These are phyloP conservation scores for Corythornis leucogaster DNA, from an alignment of 2,797 vertebrate genomes.

Conservation along the genomic window DNA sequence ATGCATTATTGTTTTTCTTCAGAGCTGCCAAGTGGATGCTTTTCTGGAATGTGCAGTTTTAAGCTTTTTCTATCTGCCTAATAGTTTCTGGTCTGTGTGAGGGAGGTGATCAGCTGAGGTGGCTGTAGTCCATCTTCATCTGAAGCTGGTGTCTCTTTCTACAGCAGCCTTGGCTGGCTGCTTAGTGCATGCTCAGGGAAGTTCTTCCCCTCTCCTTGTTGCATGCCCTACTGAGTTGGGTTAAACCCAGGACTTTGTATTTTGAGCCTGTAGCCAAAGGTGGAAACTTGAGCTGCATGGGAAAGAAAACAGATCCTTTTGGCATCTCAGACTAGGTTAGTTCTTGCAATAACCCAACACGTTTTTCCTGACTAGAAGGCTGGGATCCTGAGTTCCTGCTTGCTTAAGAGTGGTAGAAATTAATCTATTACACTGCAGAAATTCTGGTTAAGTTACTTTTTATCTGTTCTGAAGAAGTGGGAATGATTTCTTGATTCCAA, in stretches of 20 bases:
- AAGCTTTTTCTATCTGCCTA: background rate
- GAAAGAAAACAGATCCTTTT: slow-evolving; percentile 11
- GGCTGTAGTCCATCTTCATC: background rate
- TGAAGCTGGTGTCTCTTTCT: background rate
- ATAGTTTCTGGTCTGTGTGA: background rate
- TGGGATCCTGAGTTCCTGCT: background rate
- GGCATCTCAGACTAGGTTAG: background rate
- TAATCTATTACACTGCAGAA: background rate
- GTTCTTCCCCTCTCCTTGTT: background rate
- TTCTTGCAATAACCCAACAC: background rate
- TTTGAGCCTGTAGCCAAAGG: background rate
- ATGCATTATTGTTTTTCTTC: background rate
- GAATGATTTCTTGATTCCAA: background rate
- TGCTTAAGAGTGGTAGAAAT: background rate
- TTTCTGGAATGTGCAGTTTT: background rate
- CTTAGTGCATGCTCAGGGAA: background rate
- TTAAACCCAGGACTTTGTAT: background rate
- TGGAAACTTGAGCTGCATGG: slow-evolving; percentile 35
- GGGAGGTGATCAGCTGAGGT: background rate
- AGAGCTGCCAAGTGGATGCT: background rate
- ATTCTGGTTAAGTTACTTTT: background rate
- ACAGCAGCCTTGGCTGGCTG: background rate
- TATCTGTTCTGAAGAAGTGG: background rate
- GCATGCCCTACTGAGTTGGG: background rate
- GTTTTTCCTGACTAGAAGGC: background rate